Percentiles rank a stretch among this genome's conserved stretches.
Conservation (phyloP, 2,797 vertebrate genomes). For the Lerista edwardsae region DNA sequence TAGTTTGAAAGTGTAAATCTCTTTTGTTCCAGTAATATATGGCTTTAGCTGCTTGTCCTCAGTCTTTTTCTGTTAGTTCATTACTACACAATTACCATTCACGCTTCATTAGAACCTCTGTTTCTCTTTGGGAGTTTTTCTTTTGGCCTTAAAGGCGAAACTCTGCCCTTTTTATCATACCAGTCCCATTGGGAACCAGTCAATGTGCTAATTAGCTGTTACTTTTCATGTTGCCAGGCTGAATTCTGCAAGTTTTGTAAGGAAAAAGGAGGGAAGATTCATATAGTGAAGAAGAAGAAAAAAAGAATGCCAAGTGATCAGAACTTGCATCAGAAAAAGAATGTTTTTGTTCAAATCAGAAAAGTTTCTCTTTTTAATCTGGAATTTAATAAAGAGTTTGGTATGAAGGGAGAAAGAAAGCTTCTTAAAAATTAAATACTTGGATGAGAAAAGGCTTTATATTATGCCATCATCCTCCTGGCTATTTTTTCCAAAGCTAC, state of each 20-base stretch:
- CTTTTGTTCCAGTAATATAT: slow-evolving; percentile 98
- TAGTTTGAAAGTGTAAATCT: slow-evolving; percentile 99
- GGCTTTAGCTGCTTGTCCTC: slow-evolving; percentile 96
- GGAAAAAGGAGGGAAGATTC: slow-evolving; percentile 65
- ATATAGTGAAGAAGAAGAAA: slow-evolving; percentile 74
- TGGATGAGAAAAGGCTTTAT: slow-evolving; percentile 56
- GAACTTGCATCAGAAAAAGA: slow-evolving; percentile 62
- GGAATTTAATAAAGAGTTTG: slow-evolving; percentile 52
- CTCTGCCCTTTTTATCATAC: slow-evolving; percentile 91
- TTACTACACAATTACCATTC: slow-evolving; percentile 99
- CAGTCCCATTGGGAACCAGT: slow-evolving; percentile 88
- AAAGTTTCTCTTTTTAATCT: slow-evolving; percentile 70
- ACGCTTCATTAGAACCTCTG: slow-evolving; percentile 99
- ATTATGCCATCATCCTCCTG: slow-evolving; percentile 50
- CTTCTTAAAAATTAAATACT: slow-evolving; percentile 43
- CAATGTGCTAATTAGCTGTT: slow-evolving; percentile 97
- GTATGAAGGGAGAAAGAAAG: slow-evolving; percentile 40
- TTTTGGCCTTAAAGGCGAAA: slow-evolving; percentile 77
- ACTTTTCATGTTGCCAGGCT: slow-evolving; percentile 88
- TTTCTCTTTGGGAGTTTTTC: slow-evolving; percentile 86
- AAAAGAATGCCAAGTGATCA: slow-evolving; percentile 75
- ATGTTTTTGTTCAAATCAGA: slow-evolving; percentile 57
- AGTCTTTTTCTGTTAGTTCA: slow-evolving; percentile 99
- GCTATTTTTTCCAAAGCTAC: slow-evolving; percentile 62
- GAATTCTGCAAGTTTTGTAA: slow-evolving; percentile 76